Evolutionary conservation across 1,140 invertebrate species (phyloP).

Genomic region (Papilio dardanus): DNA sequence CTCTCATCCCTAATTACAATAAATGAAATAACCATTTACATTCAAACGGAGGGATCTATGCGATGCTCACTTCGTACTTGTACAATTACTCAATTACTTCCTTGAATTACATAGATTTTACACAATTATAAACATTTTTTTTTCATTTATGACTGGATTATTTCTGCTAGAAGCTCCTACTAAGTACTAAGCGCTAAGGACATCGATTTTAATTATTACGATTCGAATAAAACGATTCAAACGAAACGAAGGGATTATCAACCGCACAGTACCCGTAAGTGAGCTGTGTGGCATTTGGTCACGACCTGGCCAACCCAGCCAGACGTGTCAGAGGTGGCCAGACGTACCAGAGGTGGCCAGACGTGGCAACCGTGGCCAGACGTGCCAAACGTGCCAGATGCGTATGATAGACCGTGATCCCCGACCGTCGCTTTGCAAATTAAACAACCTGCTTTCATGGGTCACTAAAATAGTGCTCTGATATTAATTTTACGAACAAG

Average conservation of each 20-base stretch:
- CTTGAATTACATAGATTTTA: background rate
- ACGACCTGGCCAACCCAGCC: constrained; percentile 38
- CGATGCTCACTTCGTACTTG: background rate
- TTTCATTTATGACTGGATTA: background rate
- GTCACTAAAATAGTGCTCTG: constrained; percentile 42
- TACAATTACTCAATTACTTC: background rate
- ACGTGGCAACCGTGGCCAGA: constrained; percentile 53
- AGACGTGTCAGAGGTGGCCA: constrained; percentile 63
- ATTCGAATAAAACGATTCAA: background rate
- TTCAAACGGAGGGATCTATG: background rate
- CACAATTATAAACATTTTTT: background rate
- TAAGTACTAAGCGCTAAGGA: background rate
- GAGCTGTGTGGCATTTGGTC: constrained; percentile 28
- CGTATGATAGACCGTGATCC: constrained; percentile 61
- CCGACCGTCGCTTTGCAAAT: constrained; percentile 55
- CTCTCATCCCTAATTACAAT: constrained; percentile 38
- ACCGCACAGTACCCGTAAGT: background rate
- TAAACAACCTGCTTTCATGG: constrained; percentile 54
- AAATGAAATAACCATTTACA: constrained; percentile 35
- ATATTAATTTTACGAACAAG: background rate
- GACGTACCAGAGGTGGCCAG: constrained; percentile 48
- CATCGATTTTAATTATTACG: background rate
- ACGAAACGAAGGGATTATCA: constrained; percentile 18
- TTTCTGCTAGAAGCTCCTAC: too few relatives aligned
- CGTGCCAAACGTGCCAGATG: constrained; percentile 60